Conservation (phyloP, 2,113 vertebrate species). For the Nicator chloris region DNA sequence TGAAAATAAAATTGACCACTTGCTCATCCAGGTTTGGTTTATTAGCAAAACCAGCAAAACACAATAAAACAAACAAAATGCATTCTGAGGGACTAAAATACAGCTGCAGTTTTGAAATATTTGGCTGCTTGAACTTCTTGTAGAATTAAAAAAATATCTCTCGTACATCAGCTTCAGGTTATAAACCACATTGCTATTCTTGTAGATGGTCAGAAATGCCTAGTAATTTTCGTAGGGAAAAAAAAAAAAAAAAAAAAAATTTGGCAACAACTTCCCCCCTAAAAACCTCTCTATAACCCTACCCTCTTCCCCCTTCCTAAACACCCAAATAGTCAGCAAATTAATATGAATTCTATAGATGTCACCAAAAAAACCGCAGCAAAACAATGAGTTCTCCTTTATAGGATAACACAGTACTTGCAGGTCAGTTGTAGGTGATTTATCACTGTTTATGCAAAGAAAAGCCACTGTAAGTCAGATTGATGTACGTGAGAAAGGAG, state of each 20-base stretch:
- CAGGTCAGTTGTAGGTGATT: not conserved
- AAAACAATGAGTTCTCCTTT: not conserved
- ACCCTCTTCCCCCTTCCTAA: rapidly evolving
- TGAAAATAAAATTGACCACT: not conserved
- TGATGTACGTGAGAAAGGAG: not conserved
- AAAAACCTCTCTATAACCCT: rapidly evolving
- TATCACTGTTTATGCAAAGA: not conserved
- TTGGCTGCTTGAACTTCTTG: not conserved
- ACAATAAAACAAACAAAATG: not conserved
- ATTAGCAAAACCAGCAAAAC: not conserved
- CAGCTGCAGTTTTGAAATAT: not conserved
- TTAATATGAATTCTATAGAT: not conserved
- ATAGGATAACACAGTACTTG: not conserved
- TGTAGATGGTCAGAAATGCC: not conserved
- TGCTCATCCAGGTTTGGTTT: not conserved
- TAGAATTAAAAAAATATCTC: not conserved
- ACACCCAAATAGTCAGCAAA: not conserved
- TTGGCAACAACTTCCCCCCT: rapidly evolving
- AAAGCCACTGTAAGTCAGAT: not conserved
- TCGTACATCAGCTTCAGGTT: not conserved
- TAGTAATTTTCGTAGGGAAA: not conserved
- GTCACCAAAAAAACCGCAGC: rapidly evolving
- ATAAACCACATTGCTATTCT: not conserved
- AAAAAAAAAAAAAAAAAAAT: not conserved
- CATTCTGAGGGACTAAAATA: not conserved